Evolutionary conservation across 2,113 vertebrate species (phyloP).

Genomic region (Platysteira castanea): DNA sequence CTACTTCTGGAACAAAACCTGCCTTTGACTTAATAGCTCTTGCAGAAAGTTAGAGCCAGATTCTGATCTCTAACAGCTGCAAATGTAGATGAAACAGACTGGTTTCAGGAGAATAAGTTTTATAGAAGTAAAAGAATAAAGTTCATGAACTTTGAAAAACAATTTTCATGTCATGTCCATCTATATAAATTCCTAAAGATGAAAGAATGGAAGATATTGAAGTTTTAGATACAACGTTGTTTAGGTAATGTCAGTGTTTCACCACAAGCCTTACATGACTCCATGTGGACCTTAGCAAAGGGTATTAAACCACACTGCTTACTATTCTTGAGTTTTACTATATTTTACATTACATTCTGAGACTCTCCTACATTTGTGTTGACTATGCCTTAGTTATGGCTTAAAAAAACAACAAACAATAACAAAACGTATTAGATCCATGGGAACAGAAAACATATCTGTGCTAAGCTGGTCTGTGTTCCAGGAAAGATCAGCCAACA

Average conservation of each 20-base stretch:
- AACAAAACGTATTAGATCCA: neutral
- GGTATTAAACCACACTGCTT: neutral
- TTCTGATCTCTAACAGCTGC: neutral
- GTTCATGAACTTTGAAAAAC: neutral
- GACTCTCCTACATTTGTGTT: neutral
- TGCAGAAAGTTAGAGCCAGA: neutral
- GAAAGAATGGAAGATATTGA: neutral
- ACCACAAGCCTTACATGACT: neutral
- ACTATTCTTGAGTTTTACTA: neutral
- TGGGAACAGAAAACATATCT: neutral
- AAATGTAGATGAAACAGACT: neutral
- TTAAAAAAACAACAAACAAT: neutral
- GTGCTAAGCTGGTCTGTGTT: neutral
- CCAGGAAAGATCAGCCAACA: neutral
- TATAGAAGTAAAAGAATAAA: neutral
- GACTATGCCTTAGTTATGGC: neutral
- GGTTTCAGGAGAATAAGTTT: neutral
- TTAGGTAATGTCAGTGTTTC: neutral
- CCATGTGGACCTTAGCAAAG: neutral
- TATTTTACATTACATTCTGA: neutral
- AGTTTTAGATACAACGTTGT: neutral
- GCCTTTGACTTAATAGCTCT: neutral
- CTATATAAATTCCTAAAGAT: neutral
- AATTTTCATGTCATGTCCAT: neutral
- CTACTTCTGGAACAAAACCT: neutral